phyloP scores from a whole-genome alignment of 1,140 invertebrate species.

The Lithobius niger region DNA sequence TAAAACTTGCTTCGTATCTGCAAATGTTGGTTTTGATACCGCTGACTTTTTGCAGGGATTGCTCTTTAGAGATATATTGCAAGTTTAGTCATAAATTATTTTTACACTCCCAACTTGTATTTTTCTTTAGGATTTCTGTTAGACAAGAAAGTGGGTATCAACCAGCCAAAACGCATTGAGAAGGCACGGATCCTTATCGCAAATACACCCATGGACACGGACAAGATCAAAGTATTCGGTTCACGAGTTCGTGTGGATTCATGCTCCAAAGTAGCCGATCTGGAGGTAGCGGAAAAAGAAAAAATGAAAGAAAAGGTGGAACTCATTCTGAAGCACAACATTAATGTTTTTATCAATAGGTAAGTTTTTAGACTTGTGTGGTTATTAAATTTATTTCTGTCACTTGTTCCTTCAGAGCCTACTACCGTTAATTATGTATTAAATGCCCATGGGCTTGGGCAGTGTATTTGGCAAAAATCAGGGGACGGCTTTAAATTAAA shows the following conservation, averaged over 20 bases:
- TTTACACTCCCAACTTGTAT: too few species aligned
- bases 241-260: conserved; percentile 95
- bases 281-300: conserved; percentile 95
- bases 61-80: too few species aligned
- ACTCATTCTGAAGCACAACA: conserved; percentile 89
- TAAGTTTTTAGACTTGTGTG: conserved; percentile 23
- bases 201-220: conserved; percentile 99
- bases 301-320: conserved; percentile 99
- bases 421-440: too few species aligned
- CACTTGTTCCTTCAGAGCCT: too few species aligned
- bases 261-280: conserved; percentile 93
- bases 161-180: conserved; percentile 78
- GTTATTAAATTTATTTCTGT: too few species aligned
- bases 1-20: too few species aligned
- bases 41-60: too few species aligned
- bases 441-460: too few species aligned
- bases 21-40: too few species aligned
- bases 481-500: conserved; percentile 7
- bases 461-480: too few species aligned
- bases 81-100: too few species aligned
- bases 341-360: conserved; percentile 98
- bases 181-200: conserved; percentile 94
- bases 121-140: conserved; percentile 64
- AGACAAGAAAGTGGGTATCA: conserved; percentile 87
- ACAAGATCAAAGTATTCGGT: conserved; percentile 99